These are phyloP conservation scores for Heterocephalus glaber DNA, from an alignment of 2,113 vertebrate genomes.

Conservation along the genomic window DNA sequence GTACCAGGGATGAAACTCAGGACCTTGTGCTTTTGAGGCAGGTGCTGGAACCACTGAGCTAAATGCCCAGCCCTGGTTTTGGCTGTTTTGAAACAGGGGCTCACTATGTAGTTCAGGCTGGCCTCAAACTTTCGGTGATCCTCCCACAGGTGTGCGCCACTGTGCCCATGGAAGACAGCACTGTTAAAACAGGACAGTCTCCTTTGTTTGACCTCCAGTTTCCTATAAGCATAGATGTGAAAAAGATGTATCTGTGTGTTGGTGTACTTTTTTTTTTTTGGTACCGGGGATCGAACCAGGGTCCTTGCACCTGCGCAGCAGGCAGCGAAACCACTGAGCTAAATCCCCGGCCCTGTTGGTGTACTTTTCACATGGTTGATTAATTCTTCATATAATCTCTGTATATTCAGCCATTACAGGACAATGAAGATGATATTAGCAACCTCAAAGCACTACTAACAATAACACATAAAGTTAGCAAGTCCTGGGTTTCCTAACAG, in stretches of 20 bases:
- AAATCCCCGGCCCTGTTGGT: no score
- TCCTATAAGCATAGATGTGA: conserved; percentile 15
- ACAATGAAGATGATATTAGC: conserved; percentile 58
- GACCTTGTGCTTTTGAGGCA: no score
- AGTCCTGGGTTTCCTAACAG: conserved; percentile 28
- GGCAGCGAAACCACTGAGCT: no score
- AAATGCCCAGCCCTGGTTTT: no score
- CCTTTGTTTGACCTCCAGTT: conserved; percentile 39
- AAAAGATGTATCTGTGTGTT: conserved; percentile 40
- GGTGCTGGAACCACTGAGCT: no score
- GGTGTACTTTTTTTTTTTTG: conserved; percentile 66
- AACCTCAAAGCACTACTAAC: background rate
- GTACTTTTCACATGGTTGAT: conserved; percentile 63
- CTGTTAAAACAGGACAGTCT: conserved; percentile 14
- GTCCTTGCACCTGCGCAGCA: no score
- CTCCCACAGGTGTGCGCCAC: background rate
- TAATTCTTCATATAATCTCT: conserved; percentile 51
- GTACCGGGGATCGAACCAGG: no score
- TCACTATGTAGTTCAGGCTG: background rate
- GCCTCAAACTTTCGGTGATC: background rate
- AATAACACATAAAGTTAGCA: conserved; percentile 7
- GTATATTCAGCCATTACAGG: conserved; percentile 8
- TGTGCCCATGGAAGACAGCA: background rate
- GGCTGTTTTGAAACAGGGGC: background rate
- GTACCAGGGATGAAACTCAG: no score